A percentile compares a stretch with the other conserved stretches of the same genome.
Conservation (phyloP, 2,888 invertebrate genomes). For the Dexiosoma caninum region DNA sequence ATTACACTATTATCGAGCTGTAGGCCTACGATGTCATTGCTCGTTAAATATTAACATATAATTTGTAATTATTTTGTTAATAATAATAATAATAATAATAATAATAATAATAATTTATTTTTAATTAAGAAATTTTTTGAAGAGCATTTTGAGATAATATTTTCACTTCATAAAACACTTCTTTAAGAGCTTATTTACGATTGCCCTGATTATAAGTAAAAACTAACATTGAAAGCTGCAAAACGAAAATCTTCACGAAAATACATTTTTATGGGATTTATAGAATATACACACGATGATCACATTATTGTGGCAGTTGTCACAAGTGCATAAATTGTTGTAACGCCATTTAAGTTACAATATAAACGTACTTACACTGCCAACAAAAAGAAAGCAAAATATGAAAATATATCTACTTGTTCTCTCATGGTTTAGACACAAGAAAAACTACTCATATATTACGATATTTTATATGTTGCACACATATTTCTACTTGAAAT, state of each 20-base stretch:
- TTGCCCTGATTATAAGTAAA: too few species aligned
- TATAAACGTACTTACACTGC: slow-evolving; percentile 35
- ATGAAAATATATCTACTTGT: background rate
- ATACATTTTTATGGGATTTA: background rate
- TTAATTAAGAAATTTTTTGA: too few species aligned
- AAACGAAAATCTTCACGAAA: background rate
- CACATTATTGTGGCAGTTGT: slow-evolving; percentile 56
- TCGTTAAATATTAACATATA: too few species aligned
- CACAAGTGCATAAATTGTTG: slow-evolving; percentile 62
- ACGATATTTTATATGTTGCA: slow-evolving; percentile 32
- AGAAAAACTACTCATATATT: slow-evolving; percentile 41
- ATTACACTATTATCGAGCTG: too few species aligned
- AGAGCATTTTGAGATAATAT: too few species aligned
- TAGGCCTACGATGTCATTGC: too few species aligned
- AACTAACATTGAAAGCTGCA: slow-evolving; percentile 5
- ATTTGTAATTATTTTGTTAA: too few species aligned
- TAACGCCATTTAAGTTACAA: slow-evolving; percentile 56
- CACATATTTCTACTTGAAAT: background rate
- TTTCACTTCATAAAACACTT: too few species aligned
- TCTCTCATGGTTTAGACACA: slow-evolving; percentile 48
- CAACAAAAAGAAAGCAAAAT: background rate
- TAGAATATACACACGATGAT: background rate
- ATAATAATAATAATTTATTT: too few species aligned
- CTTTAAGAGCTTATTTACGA: too few species aligned
- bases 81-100: too few species aligned